Base-by-base conservation (phyloP, 2,888 invertebrate species). In the Salpingus planirostris region DNA sequence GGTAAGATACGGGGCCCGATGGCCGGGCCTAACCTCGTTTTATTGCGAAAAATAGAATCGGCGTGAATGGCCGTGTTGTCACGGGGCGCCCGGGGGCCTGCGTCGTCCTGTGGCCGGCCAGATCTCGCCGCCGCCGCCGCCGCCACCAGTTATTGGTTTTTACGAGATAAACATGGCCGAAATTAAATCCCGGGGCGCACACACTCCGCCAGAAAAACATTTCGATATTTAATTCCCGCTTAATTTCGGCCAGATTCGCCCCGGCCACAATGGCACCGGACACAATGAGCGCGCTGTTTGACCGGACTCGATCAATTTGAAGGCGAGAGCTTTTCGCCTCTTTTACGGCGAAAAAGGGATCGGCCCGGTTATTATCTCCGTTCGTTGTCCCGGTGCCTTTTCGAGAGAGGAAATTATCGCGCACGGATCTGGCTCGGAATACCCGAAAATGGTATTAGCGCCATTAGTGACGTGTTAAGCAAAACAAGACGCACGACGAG, bases 101-200 rank as follows among this genome's bases (percentile, higher is more conserved):
- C 36, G 27, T 30, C 38, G 35, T 31, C 29, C 36, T 39, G 39
- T 32, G 37, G 39, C 36, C 41, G 40, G 38, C 33, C 36, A n/a
- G n/a, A 42, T 36, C 40, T 37, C 31, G 42, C 39, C 46, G 37
- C 38, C 40, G 41, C 40, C 42, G 38, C 44, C 27, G 27, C 34
- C 24, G 46, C 44, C 43, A 42, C 52, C 50, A 54, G 62, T 62
- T 64, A 63, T 63, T 63, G 63, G 60, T 63, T 64, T 64, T 64
- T 64, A 64, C 62, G 62, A 59, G 62, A 59, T 58, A 62, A 63
- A 63, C 63, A 63, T 62, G 61, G 57, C 49, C 60, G 57, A 62
- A 62, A 63, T 62, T 63, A 61, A 62, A 61, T 62, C 62, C 63
- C 53, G 50, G 46, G 59, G 62, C 61, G 57, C 47, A 54, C 56